phyloP scores from a whole-genome alignment of 1,140 invertebrate genomes.

The Drosophila repleta region DNA sequence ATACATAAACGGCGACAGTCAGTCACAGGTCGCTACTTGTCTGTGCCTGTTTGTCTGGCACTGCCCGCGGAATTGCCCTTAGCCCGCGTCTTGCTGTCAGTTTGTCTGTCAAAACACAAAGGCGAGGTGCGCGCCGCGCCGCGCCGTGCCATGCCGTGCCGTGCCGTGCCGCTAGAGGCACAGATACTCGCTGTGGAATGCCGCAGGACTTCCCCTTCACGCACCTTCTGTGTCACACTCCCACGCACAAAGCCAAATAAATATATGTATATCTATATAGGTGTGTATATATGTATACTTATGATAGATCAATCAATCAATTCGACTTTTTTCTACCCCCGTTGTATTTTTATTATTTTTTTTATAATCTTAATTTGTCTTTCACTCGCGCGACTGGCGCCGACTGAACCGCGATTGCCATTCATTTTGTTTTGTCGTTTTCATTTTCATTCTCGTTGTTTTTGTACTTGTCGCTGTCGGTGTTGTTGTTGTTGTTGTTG shows the following conservation, averaged over 20 bases:
- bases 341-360: slow-evolving; percentile 67
- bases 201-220: slow-evolving; percentile 9
- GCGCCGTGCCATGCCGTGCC: slow-evolving; percentile 34
- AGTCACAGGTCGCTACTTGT: slow-evolving; percentile 50
- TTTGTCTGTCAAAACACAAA: slow-evolving; percentile 81
- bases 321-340: slow-evolving; percentile 48
- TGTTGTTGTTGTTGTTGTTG: slow-evolving; percentile 42
- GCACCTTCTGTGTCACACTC: slow-evolving; percentile 10
- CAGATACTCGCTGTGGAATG: slow-evolving; percentile 37
- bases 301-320: slow-evolving; percentile 83
- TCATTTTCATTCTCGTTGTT: slow-evolving; percentile 40
- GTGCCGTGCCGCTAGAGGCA: slow-evolving; percentile 30
- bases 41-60: slow-evolving; percentile 31
- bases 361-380: slow-evolving; percentile 83
- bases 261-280: background rate
- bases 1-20: slow-evolving; percentile 79
- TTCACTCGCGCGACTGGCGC: slow-evolving; percentile 69
- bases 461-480: slow-evolving; percentile 28
- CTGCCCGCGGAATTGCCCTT: slow-evolving; percentile 23
- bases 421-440: slow-evolving; percentile 70
- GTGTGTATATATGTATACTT: slow-evolving; percentile 44
- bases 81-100: slow-evolving; percentile 65
- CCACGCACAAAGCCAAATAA: slow-evolving; percentile 21
- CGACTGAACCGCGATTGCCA: slow-evolving; percentile 72
- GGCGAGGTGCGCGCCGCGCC: slow-evolving; percentile 50